A percentile compares a stretch with the other conserved stretches of the same genome.
These are phyloP conservation scores for Lacanobia oleracea DNA, from an alignment of 2,888 invertebrate species.

Conservation along the genomic window DNA sequence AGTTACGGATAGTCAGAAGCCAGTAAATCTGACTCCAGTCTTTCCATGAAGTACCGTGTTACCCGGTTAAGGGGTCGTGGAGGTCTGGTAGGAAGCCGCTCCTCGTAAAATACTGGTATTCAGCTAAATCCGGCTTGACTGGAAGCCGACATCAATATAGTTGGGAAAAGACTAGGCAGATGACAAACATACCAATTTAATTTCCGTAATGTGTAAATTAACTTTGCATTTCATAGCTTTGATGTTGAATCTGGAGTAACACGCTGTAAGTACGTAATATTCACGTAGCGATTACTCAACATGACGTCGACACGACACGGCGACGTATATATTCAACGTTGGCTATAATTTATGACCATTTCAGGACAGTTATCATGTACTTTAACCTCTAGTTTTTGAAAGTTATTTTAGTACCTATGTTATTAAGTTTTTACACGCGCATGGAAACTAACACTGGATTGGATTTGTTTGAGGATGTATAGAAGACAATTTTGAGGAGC, in stretches of 20 bases:
- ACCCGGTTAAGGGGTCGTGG: too few species aligned
- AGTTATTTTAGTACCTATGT: background rate
- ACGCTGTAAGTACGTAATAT: constrained; percentile 22
- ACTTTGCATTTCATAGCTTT: constrained; percentile 8
- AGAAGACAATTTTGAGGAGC: too few species aligned
- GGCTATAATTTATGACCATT: constrained; percentile 34
- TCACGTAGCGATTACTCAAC: constrained; percentile 43
- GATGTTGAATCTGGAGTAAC: constrained; percentile 23
- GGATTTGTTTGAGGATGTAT: too few species aligned
- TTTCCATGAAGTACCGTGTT: too few species aligned
- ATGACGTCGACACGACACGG: constrained; percentile 28
- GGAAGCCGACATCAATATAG: too few species aligned
- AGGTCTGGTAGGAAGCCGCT: too few species aligned
- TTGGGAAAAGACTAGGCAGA: too few species aligned
- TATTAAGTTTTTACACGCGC: background rate
- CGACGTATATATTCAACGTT: constrained; percentile 11
- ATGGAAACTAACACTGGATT: background rate
- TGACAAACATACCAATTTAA: background rate
- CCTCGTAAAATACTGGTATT: too few species aligned
- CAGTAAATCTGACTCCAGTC: too few species aligned
- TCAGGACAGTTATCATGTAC: background rate
- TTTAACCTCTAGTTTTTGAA: background rate
- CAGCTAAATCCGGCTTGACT: too few species aligned
- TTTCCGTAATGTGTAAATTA: constrained; percentile 17
- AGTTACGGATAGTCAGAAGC: too few species aligned